phyloP scores from a whole-genome alignment of 2,113 vertebrate genomes.

The Brachirus orientalis region DNA sequence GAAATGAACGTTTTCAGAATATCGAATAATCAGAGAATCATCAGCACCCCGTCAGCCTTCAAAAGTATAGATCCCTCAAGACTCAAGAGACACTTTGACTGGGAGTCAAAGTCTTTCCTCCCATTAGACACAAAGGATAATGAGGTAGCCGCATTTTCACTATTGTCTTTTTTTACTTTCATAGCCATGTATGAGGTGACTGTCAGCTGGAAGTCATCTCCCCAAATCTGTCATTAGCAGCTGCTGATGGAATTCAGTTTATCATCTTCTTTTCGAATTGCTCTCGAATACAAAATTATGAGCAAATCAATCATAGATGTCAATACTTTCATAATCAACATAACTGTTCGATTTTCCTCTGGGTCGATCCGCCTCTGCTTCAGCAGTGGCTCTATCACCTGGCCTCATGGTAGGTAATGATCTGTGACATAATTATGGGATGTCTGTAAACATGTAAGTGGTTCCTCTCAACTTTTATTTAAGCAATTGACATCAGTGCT shows the following conservation, averaged over 20 bases:
- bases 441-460: slow-evolving; percentile 80
- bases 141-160: slow-evolving; percentile 76
- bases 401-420: slow-evolving; percentile 71
- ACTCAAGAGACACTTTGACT: slow-evolving; percentile 81
- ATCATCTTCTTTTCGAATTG: slow-evolving; percentile 40
- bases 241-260: slow-evolving; percentile 52
- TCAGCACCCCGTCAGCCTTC: slow-evolving; percentile 82
- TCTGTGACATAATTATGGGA: slow-evolving; percentile 80
- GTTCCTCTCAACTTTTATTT: slow-evolving; percentile 82
- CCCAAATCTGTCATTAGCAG: slow-evolving; percentile 62
- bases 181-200: slow-evolving; percentile 58
- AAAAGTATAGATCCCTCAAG: slow-evolving; percentile 79
- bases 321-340: slow-evolving; percentile 69
- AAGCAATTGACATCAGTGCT: slow-evolving; percentile 79
- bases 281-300: slow-evolving; percentile 61
- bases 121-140: slow-evolving; percentile 83
- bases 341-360: slow-evolving; percentile 62
- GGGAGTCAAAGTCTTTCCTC: slow-evolving; percentile 80
- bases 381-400: slow-evolving; percentile 55
- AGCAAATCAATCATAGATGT: slow-evolving; percentile 69
- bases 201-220: slow-evolving; percentile 73
- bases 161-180: slow-evolving; percentile 74
- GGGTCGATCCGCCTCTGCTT: slow-evolving; percentile 48
- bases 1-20: slow-evolving; percentile 84
- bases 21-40: slow-evolving; percentile 84